Base-by-base conservation (phyloP, 2,888 invertebrate species). In the Thecocarcelia acutangulata region DNA sequence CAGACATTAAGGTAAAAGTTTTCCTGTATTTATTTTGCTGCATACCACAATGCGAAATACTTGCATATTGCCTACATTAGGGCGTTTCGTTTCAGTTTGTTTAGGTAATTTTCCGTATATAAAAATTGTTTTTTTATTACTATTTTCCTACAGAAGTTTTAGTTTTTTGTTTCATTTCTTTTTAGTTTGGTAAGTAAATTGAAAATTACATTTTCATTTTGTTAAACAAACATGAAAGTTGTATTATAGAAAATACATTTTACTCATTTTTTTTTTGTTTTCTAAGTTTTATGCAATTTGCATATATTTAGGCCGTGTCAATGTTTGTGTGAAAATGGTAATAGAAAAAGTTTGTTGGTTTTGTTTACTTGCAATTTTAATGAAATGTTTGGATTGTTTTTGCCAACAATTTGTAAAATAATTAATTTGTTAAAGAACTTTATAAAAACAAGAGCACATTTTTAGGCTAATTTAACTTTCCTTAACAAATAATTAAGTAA, bases 131-230 rank as follows among this genome's bases (percentile, higher is more conserved):
- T 77, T 83, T 80, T 79, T 77, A 64, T 83, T 70, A 61, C 24
- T 52, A 5, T 68, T 56, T 50, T 66, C 17, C 13, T 63, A 54
- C 50, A 76, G 21, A 64, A 72, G 52, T 83, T 79, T 56, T 12
- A 42, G 28, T 15, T 13, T 33, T 52, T 63, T 54, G n/a, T n/a
- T n/a, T n/a, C n/a, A n/a, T n/a, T n/a, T n/a, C n/a, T 58, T 54
- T 63, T 54, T 69, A 50, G 11, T 48, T 50, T 59, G 59, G 46
- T 58, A 12, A 68, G 68, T 33, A 73, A 77, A 81, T 81, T 81
- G 76, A 73, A 81, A 81, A 76, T 73, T 68, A 76, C 68, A 76
- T 68, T 76, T 81, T 81, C 68, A 76, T 76, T 68, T 66, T 76
- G 66, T 37, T 73, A 72, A 73, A 50, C 73, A 81, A 77, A 81